Conservation (phyloP, 2,113 vertebrate species). For the Pleuronectes platessa region DNA sequence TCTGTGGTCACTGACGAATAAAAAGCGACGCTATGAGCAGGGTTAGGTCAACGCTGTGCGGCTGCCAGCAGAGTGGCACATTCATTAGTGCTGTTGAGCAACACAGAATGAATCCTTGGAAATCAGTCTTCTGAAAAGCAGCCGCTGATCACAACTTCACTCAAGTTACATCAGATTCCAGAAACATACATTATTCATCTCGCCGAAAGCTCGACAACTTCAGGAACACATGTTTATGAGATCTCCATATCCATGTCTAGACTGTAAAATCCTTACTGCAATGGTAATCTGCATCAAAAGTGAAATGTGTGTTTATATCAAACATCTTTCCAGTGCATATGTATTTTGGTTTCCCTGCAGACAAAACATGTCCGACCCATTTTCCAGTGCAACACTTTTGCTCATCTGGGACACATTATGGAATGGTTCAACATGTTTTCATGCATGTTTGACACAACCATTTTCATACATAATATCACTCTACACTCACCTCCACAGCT, state of each 20-base stretch:
- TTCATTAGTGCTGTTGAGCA: conserved; percentile 41
- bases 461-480: conserved; percentile 18
- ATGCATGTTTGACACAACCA: conserved; percentile 35
- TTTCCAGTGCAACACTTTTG: conserved; percentile 28
- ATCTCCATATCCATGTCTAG: not conserved
- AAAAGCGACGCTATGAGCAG: conserved; percentile 11
- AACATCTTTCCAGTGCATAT: not conserved
- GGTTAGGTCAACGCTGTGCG: conserved; percentile 26
- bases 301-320: not conserved
- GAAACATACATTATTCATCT: not conserved
- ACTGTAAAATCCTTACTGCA: not conserved
- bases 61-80: conserved; percentile 31
- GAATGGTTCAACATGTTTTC: conserved; percentile 33
- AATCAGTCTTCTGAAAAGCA: conserved; percentile 30
- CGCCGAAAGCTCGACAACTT: not conserved
- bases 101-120: not conserved
- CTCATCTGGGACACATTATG: conserved; percentile 34
- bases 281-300: not conserved
- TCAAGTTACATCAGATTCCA: not conserved
- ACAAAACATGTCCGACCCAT: conserved; percentile 8
- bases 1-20: conserved; percentile 28
- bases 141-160: conserved; percentile 23
- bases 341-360: not conserved
- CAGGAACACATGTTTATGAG: not conserved
- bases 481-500: conserved; percentile 23